Base-by-base conservation (phyloP, 1,140 invertebrate genomes). In the Oryctes rhinoceros region DNA sequence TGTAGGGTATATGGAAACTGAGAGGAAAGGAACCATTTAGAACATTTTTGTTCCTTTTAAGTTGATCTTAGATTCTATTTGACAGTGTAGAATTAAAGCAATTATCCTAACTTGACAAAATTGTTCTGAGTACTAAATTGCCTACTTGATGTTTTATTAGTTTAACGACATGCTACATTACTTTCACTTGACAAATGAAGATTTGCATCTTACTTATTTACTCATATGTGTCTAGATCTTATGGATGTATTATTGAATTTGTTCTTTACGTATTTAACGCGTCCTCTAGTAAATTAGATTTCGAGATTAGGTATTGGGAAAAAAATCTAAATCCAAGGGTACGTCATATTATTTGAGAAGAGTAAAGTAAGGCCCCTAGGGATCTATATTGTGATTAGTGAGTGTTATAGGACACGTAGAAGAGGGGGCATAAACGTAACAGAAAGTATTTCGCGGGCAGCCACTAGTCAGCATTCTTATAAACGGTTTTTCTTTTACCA, bases 381-480 rank as follows among this genome's bases (percentile, higher is more conserved):
- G 78, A 78, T 44, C 49, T 78, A 76, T 76, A 77, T 39, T 44
- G 76, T 82, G 80, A 81, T 82, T 82, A 82, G 80, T 67, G 67
- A 48, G 76, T 80, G 78, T 81, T 48, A 65, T 75, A 79, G 78
- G 24, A 77, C 82, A 82, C 82, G 82, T 82, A 81, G 48, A 47
- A 59, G 30, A 24, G 13, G 59, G 77, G 79, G 76, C 79, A 82
- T 82, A 82, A 82, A 48, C 77, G 79, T 30, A 30, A 30, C 24
- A 30, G 65, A 79, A 82, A 7, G 65, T 67, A 67, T 82, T 44
- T 80, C 78, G 79, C 82, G 82, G 80, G 67, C 20, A 67, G 30
- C 65, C 78, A 79, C 79, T 79, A 80, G 82, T 82, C 82, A 82
- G 82, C 80, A 81, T 78, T 82, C 78, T 67, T 78, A 78, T 78